phyloP scores from a whole-genome alignment of 2,113 vertebrate genomes.

The Pardalotus punctatus region DNA sequence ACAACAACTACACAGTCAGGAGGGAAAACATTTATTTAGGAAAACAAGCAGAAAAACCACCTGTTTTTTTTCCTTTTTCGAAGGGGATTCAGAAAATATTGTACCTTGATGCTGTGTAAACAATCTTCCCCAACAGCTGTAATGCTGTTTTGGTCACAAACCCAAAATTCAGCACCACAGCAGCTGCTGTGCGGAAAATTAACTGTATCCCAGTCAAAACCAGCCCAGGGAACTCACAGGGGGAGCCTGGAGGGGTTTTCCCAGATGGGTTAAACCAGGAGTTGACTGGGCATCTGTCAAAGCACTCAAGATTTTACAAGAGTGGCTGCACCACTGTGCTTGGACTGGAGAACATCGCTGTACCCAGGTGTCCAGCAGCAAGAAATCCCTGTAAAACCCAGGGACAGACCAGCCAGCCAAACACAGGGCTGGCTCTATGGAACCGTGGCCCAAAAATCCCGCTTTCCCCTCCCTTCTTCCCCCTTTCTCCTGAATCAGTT shows the following conservation, averaged over 20 bases:
- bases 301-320: not conserved
- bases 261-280: accelerated
- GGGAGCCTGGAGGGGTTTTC: not conserved
- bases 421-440: not conserved
- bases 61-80: not conserved
- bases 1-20: not conserved
- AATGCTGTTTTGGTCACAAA: accelerated
- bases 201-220: not conserved
- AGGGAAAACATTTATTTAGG: not conserved
- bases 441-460: accelerated
- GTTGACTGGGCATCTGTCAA: too few species aligned
- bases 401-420: not conserved
- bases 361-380: not conserved
- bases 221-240: not conserved
- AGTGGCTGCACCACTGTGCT: not conserved
- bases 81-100: not conserved
- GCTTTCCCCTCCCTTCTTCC: not conserved
- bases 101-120: not conserved
- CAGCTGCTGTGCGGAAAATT: not conserved
- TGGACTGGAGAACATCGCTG: accelerated
- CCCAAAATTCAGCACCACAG: not conserved
- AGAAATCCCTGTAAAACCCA: not conserved
- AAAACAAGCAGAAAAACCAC: not conserved
- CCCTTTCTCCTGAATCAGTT: not conserved
- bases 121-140: not conserved